Conservation (phyloP, 2,888 invertebrate genomes). For the Stenolophus ochropezus region DNA sequence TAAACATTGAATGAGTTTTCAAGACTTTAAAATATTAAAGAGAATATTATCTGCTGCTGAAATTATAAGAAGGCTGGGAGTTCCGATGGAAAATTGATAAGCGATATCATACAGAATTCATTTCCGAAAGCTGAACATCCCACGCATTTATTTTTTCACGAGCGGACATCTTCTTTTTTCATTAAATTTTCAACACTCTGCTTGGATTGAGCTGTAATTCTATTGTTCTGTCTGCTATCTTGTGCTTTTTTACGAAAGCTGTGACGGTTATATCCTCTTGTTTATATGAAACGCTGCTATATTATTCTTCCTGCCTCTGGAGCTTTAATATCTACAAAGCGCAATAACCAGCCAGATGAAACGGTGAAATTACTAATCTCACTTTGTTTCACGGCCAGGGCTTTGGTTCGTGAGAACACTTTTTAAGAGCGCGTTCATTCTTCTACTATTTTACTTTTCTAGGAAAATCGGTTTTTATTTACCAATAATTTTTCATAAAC, state of each 20-base stretch:
- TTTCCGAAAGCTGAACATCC: neutral
- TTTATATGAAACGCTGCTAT: conserved; percentile 42
- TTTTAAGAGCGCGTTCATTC: neutral
- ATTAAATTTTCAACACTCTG: conserved; percentile 32
- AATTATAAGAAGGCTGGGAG: neutral
- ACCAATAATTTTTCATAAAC: neutral
- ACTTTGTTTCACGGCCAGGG: conserved; percentile 36
- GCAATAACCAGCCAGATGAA: conserved; percentile 46
- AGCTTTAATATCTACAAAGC: conserved; percentile 43
- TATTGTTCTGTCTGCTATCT: conserved; percentile 43
- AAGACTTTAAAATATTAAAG: neutral
- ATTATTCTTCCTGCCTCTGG: conserved; percentile 39
- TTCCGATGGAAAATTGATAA: conserved; percentile 3
- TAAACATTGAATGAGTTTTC: neutral
- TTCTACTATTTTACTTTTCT: neutral
- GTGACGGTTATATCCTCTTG: conserved; percentile 42
- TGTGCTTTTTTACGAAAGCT: conserved; percentile 18
- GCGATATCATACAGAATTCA: conserved; percentile 9
- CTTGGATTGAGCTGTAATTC: conserved; percentile 23
- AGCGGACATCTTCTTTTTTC: conserved; percentile 26
- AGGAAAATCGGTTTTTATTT: neutral
- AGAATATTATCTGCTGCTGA: neutral
- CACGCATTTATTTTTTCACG: conserved; percentile 13
- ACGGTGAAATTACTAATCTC: conserved; percentile 45
- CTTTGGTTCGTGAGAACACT: neutral